Base-by-base conservation (phyloP, 2,888 invertebrate species). In the Ptycholaimellus sp. region DNA sequence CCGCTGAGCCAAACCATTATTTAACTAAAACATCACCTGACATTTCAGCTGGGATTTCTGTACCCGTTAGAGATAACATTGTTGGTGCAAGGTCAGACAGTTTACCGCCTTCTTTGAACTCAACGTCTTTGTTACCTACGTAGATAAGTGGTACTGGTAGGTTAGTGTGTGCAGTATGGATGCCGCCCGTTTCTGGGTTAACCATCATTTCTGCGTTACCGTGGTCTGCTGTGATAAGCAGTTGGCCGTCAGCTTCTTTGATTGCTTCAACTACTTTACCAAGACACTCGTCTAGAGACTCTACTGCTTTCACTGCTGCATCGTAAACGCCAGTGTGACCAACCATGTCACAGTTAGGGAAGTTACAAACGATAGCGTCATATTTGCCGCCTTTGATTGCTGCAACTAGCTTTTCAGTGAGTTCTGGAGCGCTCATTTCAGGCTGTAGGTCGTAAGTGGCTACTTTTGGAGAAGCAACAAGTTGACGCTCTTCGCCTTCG, bases 271-370 rank as follows among this genome's bases (percentile, higher is more conserved):
- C n/a, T n/a, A n/a, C n/a, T n/a, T 4, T 6, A 7, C 35, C 13
- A 16, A 27, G 33, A 42, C 39, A 42, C 54, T 54, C n/a, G 56
- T 56, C n/a, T n/a, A n/a, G n/a, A 7, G 50, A 50, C 36, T 46
- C 46, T 25, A 45, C 45, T 13, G 58, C 60, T 32, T 45, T 56
- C 9, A 60, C 50, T 1, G 59, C 52, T 4, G 58, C 49, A 30
- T 60, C 60, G 42, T 60, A 61, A 40, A 53, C 51, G 17, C 62
- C 62, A 3, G 63, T 63, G 43, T 62, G 62, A 5, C 62, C 62
- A 29, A 62, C 62, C 62, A 62, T 62, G 44, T 62, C 62, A 9
- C 63, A 63, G n/a, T 61, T 60, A 3, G 62, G 63, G 44, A 62
- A 62, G 44, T 62, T 62, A 49, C 61, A 62, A 62, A 62, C 62